Percentiles rank a stretch among this genome's conserved stretches.
phyloP scores from a whole-genome alignment of 2,113 vertebrate genomes.

The Podarcis raffonei region DNA sequence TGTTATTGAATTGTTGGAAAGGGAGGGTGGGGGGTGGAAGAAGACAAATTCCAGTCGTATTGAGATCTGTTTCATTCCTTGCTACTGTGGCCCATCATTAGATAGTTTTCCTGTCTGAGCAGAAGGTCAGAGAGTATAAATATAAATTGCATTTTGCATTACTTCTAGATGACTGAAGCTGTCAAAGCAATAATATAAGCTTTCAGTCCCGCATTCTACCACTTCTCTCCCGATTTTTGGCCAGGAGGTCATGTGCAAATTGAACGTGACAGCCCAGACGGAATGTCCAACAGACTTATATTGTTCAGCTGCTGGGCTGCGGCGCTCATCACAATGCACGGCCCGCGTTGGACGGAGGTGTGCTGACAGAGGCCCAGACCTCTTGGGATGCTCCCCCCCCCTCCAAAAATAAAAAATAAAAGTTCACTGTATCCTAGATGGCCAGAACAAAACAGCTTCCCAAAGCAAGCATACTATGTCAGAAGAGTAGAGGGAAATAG shows the following conservation, averaged over 20 bases:
- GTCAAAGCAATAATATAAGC: constrained; percentile 97
- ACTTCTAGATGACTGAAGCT: constrained; percentile 99
- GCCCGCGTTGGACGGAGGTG: constrained; percentile 69
- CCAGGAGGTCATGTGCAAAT: constrained; percentile 95
- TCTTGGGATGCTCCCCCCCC: neutral
- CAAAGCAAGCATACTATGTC: neutral
- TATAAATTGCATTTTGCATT: constrained; percentile 99
- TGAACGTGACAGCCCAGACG: constrained; percentile 96
- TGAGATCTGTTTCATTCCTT: constrained; percentile 79
- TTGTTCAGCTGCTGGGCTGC: constrained; percentile 82
- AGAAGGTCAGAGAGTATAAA: constrained; percentile 94
- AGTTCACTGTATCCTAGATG: constrained; percentile 36
- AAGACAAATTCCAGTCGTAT: constrained; percentile 83
- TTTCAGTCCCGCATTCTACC: constrained; percentile 94
- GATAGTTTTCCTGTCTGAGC: constrained; percentile 84
- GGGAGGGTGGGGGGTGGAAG: constrained; percentile 59
- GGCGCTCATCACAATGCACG: constrained; percentile 83
- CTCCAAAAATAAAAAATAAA: neutral
- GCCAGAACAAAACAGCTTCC: rapidly evolving
- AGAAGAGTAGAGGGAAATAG: neutral
- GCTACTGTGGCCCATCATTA: constrained; percentile 80
- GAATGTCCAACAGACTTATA: constrained; percentile 93
- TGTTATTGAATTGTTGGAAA: constrained; percentile 83
- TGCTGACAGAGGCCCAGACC: constrained; percentile 39
- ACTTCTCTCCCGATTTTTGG: constrained; percentile 93